Base-by-base conservation (phyloP, 1,140 invertebrate species). In the Drosophila burlai region DNA sequence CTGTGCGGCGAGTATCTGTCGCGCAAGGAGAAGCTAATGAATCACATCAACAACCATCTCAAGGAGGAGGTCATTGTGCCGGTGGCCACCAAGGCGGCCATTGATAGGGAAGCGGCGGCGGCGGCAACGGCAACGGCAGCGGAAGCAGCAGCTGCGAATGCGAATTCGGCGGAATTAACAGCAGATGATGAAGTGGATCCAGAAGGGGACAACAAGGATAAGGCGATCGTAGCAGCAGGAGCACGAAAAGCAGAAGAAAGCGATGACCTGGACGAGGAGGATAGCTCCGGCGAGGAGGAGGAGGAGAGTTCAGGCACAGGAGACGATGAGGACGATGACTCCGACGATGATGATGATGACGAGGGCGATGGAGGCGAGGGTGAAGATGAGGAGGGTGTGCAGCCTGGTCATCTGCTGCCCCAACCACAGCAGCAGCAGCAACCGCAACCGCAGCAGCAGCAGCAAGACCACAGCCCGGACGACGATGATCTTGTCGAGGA, bases 1-100 rank as follows among this genome's bases (percentile, higher is more conserved):
- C 61, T 93, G 45, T 93, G 92, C 62, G 91, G 91, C 46, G 92
- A 91, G 47, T 91, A 92, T 61, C 74, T 93, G 57, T 92, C 92
- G 62, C 84, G 92, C 45, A 93, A 92, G 59, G 92, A 93, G 77
- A 91, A 93, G 73, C 76, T 93, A 5, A 83, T 93, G 63, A 91
- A 92, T 59, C 92, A 93, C 67, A 92, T 93, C 18, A 81, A 91
- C 31, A 92, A 92, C 64, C 91, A 92, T 63, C 69, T 92, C 36
- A 92, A 92, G 60, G 91, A 92, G 75, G 83, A 83, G 34, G 84
- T 81, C 8, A 91, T 92, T 57, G 91, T 92, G 31, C 91, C 91
- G 4, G 82, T 91, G 52, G 75, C 71, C n/a, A 72, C 54, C 16
- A 31, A 68, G 34, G 63, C 31, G 26, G 64, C 77, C 34, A 45